Conservation (phyloP, 2,113 vertebrate genomes). For the Muscicapa adusta region DNA sequence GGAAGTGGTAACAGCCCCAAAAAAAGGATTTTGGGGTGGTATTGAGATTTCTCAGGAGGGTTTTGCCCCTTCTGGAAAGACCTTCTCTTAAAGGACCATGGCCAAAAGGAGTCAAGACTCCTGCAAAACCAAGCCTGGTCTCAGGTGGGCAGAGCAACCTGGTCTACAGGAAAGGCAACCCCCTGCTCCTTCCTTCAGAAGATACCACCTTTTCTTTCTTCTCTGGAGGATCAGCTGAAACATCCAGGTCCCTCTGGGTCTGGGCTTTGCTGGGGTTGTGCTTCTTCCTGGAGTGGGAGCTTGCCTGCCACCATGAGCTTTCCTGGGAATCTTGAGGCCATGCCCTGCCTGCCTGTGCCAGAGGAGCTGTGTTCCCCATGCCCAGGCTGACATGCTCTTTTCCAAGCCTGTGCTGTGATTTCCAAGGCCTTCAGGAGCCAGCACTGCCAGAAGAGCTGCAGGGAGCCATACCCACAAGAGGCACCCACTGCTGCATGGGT, state of each 20-base stretch:
- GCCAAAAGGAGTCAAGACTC: neutral
- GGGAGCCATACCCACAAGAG: neutral
- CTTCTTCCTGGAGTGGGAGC: neutral
- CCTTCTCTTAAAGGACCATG: neutral
- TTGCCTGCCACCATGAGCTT: neutral
- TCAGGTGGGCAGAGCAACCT: neutral
- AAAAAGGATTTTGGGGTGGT: neutral
- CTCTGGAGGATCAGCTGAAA: neutral
- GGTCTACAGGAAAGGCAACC: neutral
- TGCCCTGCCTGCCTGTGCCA: neutral
- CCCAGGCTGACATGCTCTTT: neutral
- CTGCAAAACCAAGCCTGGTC: neutral
- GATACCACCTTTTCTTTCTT: neutral
- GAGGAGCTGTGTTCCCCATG: neutral
- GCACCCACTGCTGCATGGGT: neutral
- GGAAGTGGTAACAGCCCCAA: neutral
- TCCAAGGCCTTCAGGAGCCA: neutral
- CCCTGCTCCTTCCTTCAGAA: neutral
- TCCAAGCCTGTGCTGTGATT: neutral
- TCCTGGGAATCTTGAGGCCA: neutral
- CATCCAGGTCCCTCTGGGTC: neutral
- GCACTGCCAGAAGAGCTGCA: neutral
- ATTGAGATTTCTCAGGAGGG: neutral
- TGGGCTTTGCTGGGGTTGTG: neutral
- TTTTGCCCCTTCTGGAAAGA: neutral